Evolutionary conservation across 1,140 invertebrate genomes (phyloP).

Genomic region (Drosophila arizonae): DNA sequence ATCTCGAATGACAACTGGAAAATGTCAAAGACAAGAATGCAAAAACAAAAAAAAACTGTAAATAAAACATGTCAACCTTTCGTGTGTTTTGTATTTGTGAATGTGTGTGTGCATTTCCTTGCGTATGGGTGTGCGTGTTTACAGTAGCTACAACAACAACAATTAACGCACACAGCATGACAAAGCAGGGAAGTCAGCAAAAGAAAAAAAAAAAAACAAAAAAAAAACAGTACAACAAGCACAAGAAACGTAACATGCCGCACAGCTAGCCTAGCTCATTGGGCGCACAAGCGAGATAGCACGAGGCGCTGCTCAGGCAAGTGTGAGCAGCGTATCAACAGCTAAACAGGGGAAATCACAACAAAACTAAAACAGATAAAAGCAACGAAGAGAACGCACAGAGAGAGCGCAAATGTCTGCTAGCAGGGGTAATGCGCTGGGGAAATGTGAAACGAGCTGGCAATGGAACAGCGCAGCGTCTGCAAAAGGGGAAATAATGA

Average conservation of each 20-base stretch:
- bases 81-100: not conserved
- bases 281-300: conserved; percentile 59
- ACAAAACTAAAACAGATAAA: conserved; percentile 19
- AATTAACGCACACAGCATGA: conserved; percentile 52
- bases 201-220: conserved; percentile 16
- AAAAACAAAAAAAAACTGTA: conserved; percentile 48
- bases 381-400: conserved; percentile 1
- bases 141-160: conserved; percentile 45
- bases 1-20: conserved; percentile 27
- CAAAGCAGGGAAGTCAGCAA: conserved; percentile 26
- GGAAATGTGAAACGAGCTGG: conserved; percentile 38
- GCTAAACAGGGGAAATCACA: conserved; percentile 39
- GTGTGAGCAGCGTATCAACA: conserved; percentile 34
- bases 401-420: conserved; percentile 11
- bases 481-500: conserved; percentile 34
- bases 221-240: conserved; percentile 11
- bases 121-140: conserved; percentile 36
- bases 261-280: conserved; percentile 58
- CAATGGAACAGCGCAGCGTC: conserved; percentile 47
- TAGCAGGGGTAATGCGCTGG: conserved; percentile 35
- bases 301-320: conserved; percentile 27
- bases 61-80: conserved; percentile 46
- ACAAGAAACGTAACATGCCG: conserved; percentile 27
- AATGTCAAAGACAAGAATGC: conserved; percentile 39
- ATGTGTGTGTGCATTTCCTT: conserved; percentile 21